phyloP scores from a whole-genome alignment of 2,888 invertebrate species.

The Patella caerulea region DNA sequence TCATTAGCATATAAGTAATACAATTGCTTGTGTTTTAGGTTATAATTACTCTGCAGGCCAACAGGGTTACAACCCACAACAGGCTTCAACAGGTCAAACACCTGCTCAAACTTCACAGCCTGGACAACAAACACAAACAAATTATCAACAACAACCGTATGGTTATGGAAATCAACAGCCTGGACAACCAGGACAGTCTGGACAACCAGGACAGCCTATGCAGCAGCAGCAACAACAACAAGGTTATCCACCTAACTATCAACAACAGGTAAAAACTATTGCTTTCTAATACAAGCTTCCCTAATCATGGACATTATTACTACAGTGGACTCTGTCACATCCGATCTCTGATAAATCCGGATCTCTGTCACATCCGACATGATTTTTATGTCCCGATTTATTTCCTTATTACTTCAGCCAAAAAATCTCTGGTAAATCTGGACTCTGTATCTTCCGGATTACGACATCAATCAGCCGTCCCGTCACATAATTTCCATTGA shows the following conservation, averaged over 20 bases:
- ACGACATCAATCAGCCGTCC: no score
- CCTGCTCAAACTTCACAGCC: not conserved
- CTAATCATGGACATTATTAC: no score
- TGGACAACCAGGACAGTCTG: slow-evolving; percentile 32
- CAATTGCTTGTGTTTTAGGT: not conserved
- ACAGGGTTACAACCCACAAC: slow-evolving; percentile 11
- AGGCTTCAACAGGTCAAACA: not conserved
- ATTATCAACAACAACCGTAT: slow-evolving; percentile 18
- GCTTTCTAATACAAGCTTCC: no score
- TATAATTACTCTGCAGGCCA: slow-evolving; percentile 15
- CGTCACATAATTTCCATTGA: no score
- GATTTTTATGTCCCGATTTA: no score
- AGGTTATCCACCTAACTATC: slow-evolving; percentile 15
- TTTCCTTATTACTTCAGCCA: no score
- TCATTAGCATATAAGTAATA: no score
- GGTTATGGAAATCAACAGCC: slow-evolving; percentile 21
- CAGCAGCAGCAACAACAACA: slow-evolving; percentile 22
- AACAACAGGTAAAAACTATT: not conserved
- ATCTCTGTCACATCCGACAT: no score
- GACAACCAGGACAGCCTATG: slow-evolving; percentile 15
- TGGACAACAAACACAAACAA: slow-evolving; percentile 28
- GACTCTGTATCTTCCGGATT: no score
- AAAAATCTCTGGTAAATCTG: no score
- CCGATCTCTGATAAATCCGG: no score
- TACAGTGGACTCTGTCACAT: no score